Evolutionary conservation across 2,797 vertebrate species (phyloP).

Genomic region (Galaxias olidus): DNA sequence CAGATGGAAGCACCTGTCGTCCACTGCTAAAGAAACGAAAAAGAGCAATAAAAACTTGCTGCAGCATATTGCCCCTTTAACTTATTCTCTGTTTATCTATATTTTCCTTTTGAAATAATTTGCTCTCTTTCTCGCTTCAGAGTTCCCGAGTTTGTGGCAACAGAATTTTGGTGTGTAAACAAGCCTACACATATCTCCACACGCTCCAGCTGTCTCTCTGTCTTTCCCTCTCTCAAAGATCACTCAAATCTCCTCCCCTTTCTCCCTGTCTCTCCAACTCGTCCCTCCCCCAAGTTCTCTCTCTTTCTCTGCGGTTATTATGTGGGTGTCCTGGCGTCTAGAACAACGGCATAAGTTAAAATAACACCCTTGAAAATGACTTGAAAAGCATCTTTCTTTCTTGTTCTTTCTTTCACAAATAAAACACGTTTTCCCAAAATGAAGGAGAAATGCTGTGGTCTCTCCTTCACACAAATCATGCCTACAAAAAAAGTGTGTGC

Average conservation of each 20-base stretch:
- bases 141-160: background rate
- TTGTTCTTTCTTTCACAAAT: background rate
- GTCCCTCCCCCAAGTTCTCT: background rate
- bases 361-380: too few species aligned
- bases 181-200: constrained; percentile 10
- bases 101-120: constrained; percentile 2
- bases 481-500: background rate
- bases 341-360: too few species aligned
- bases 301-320: background rate
- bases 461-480: background rate
- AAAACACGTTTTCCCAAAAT: too few species aligned
- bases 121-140: constrained; percentile 1
- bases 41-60: constrained; percentile 13
- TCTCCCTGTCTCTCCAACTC: constrained; percentile 1
- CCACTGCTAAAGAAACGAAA: constrained; percentile 20
- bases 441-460: background rate
- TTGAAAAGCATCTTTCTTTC: background rate
- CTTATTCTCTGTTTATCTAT: constrained; percentile 8
- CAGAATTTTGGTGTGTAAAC: constrained; percentile 1
- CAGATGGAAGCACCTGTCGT: background rate
- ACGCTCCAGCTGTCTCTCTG: background rate
- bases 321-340: background rate
- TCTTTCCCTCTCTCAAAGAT: constrained; percentile 4
- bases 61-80: constrained; percentile 5
- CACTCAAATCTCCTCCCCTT: background rate